Conservation (phyloP, 2,113 vertebrate genomes). For the Xiphophorus couchianus region DNA sequence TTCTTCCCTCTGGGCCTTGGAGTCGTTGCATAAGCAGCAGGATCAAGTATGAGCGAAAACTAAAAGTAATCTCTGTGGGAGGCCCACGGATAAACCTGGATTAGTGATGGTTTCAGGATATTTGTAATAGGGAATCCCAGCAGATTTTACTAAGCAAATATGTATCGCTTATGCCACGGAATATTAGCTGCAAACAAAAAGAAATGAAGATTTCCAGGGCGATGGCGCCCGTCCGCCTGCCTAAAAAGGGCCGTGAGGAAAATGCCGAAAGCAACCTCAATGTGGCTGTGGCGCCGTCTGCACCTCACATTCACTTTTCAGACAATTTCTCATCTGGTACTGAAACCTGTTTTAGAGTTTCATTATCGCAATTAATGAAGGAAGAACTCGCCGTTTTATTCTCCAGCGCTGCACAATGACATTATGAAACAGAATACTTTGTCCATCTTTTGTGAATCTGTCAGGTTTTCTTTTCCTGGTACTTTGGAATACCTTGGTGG, state of each 20-base stretch:
- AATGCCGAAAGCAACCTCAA: background rate
- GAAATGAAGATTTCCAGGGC: background rate
- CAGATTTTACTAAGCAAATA: conserved; percentile 46
- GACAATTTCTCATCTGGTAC: background rate
- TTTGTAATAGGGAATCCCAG: conserved; percentile 52
- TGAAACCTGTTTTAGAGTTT: too few species aligned
- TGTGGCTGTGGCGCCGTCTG: background rate
- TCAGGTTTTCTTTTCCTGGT: background rate
- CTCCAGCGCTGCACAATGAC: background rate
- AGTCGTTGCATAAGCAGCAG: conserved; percentile 25
- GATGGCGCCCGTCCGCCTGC: background rate
- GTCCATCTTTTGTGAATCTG: background rate
- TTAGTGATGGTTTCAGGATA: conserved; percentile 58
- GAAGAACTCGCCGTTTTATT: background rate
- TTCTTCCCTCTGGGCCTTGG: background rate
- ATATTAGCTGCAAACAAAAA: background rate
- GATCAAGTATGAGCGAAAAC: conserved; percentile 28
- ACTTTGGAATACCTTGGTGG: too few species aligned
- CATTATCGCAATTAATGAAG: too few species aligned
- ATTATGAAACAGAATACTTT: background rate
- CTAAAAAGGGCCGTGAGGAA: background rate
- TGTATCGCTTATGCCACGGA: conserved; percentile 9
- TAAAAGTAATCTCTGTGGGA: conserved; percentile 37
- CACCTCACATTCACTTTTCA: background rate
- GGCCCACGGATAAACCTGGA: conserved; percentile 57